A percentile compares a stretch with the other conserved stretches of the same genome.
These are phyloP conservation scores for Camelus bactrianus DNA, from an alignment of 2,113 vertebrate genomes.

Conservation along the genomic window DNA sequence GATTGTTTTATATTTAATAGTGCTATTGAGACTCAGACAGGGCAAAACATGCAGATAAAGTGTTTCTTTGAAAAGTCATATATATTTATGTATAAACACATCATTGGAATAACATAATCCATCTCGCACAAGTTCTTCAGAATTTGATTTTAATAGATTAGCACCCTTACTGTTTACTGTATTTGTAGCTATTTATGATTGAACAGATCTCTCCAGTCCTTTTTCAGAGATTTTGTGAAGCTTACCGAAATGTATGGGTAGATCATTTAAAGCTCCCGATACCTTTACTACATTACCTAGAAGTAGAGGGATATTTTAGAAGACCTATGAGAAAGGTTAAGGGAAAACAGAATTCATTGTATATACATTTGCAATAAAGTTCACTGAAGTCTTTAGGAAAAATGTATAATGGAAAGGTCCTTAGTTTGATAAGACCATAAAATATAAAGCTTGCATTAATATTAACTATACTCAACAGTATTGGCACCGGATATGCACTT, in stretches of 20 bases:
- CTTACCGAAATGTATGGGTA: not conserved
- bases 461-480: not conserved
- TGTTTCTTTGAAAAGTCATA: constrained; percentile 60
- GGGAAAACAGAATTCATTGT: constrained; percentile 54
- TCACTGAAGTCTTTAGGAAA: not conserved
- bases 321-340: not conserved
- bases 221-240: constrained; percentile 54
- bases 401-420: not conserved
- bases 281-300: constrained; percentile 25
- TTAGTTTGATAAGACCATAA: not conserved
- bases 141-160: constrained; percentile 68
- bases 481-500: not conserved
- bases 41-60: constrained; percentile 61
- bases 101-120: constrained; percentile 33
- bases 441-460: constrained; percentile 38
- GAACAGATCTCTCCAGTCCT: not conserved
- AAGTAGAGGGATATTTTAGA: constrained; percentile 38
- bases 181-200: constrained; percentile 30
- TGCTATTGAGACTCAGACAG: constrained; percentile 55
- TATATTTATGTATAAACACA: constrained; percentile 61
- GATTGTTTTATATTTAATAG: constrained; percentile 70
- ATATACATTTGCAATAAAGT: constrained; percentile 8
- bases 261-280: constrained; percentile 12
- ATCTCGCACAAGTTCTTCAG: constrained; percentile 51
- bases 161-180: not conserved